These are phyloP conservation scores for Cirrhinus molitorella DNA, from an alignment of 2,797 vertebrate species.

Conservation along the genomic window DNA sequence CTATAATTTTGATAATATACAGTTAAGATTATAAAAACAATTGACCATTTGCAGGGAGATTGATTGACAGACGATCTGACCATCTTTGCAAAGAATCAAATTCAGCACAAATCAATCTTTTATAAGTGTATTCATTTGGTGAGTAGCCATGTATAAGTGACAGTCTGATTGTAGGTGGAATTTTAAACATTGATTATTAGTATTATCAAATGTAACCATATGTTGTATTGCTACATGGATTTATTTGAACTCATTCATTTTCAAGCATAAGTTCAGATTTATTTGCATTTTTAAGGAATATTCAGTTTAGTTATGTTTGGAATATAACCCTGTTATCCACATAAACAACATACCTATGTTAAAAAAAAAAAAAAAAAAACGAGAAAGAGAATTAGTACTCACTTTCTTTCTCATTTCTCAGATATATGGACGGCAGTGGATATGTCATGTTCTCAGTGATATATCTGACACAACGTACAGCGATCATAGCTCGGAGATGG, in stretches of 20 bases:
- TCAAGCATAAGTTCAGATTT: not conserved
- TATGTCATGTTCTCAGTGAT: not conserved
- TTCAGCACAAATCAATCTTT: not conserved
- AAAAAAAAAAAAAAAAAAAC: not conserved
- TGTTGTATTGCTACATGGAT: not conserved
- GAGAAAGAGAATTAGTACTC: not conserved
- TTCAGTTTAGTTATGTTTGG: not conserved
- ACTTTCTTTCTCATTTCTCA: not conserved
- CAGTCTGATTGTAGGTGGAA: too few relatives aligned
- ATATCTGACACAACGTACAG: conserved; percentile 20
- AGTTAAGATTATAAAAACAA: not conserved
- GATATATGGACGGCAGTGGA: not conserved
- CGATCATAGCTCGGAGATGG: not conserved
- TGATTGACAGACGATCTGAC: too few relatives aligned
- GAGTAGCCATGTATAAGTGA: not conserved
- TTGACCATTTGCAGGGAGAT: too few relatives aligned
- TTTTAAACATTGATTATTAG: not conserved
- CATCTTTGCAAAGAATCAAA: too few relatives aligned
- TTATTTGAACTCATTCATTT: not conserved
- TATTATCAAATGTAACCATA: not conserved
- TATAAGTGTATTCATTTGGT: not conserved
- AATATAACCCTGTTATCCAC: not conserved
- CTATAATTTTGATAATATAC: not conserved
- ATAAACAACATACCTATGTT: not conserved
- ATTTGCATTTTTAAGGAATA: not conserved